Percentiles rank a stretch among this genome's conserved stretches.
Conservation (phyloP, 2,113 vertebrate species). For the Pachypanchax playfairii region DNA sequence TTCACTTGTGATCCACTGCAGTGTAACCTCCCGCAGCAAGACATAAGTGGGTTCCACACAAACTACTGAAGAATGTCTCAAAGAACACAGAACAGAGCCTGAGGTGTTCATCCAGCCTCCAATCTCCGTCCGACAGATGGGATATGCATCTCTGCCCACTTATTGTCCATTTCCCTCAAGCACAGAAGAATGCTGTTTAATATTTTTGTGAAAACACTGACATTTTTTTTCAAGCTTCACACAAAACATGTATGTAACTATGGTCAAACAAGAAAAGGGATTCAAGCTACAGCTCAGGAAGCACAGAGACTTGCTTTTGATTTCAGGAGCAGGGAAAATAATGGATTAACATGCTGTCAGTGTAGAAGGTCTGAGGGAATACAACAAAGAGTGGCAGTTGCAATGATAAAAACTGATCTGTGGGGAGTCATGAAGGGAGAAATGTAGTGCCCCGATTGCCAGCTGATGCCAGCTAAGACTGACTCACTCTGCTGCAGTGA, state of each 20-base stretch:
- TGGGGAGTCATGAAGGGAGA: slow-evolving; percentile 32
- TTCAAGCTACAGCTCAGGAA: slow-evolving; percentile 1
- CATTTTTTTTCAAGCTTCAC: no score
- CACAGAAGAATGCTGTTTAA: not conserved
- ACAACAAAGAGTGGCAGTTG: slow-evolving; percentile 41
- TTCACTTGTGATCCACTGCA: no score
- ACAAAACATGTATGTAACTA: no score
- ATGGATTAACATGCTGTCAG: slow-evolving; percentile 45
- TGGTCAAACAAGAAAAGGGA: not conserved
- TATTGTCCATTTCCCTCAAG: not conserved
- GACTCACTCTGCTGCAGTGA: slow-evolving; percentile 45
- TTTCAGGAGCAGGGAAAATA: slow-evolving; percentile 40
- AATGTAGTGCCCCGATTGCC: slow-evolving; percentile 39
- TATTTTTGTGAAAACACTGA: no score
- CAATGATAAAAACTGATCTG: slow-evolving; percentile 48
- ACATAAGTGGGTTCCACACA: not conserved
- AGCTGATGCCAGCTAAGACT: slow-evolving; percentile 38
- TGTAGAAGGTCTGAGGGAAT: slow-evolving; percentile 23
- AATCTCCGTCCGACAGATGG: not conserved
- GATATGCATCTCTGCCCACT: not conserved
- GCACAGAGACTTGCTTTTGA: slow-evolving; percentile 18
- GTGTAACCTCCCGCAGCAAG: not conserved
- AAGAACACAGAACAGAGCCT: not conserved
- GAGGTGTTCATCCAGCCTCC: not conserved
- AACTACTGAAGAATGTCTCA: no score